Percentiles rank a stretch among this genome's conserved stretches.
Evolutionary conservation across 2,888 invertebrate genomes (phyloP).

Genomic region (Caenorhabditis japonica): DNA sequence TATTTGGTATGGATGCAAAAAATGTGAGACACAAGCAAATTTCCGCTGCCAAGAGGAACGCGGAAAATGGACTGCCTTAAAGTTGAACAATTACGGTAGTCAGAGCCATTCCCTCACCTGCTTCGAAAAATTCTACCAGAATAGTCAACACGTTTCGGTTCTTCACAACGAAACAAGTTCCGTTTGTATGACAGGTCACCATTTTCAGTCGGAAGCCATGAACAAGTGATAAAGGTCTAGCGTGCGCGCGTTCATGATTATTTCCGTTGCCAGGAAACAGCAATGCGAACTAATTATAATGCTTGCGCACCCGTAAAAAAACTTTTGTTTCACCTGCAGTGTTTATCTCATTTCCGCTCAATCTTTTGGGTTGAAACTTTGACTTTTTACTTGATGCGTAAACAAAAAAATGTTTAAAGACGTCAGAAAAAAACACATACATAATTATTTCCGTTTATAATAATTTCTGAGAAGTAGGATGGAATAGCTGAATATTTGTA

Average conservation of each 20-base stretch:
- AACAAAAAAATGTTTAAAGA: neutral
- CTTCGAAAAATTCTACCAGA: constrained; percentile 6
- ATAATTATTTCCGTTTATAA: no score
- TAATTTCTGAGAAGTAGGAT: no score
- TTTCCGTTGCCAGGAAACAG: constrained; percentile 38
- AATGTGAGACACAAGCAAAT: constrained; percentile 15
- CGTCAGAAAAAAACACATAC: neutral
- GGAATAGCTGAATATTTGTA: no score
- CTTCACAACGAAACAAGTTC: constrained; percentile 1
- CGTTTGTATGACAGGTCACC: constrained; percentile 19
- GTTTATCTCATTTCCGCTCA: constrained; percentile 18
- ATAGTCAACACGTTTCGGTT: constrained; percentile 1
- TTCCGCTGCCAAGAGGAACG: constrained; percentile 31
- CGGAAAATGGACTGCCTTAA: constrained; percentile 41
- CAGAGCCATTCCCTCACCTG: neutral
- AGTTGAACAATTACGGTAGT: neutral
- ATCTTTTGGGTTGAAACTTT: neutral
- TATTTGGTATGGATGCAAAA: constrained; percentile 18
- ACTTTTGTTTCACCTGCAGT: constrained; percentile 29
- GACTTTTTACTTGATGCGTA: neutral
- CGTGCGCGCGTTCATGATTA: constrained; percentile 27
- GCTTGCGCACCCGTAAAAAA: constrained; percentile 14
- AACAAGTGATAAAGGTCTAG: constrained; percentile 5
- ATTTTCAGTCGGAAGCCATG: neutral
- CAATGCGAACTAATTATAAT: constrained; percentile 28